Base-by-base conservation (phyloP, 2,888 invertebrate genomes). In the Dilophus febrilis region DNA sequence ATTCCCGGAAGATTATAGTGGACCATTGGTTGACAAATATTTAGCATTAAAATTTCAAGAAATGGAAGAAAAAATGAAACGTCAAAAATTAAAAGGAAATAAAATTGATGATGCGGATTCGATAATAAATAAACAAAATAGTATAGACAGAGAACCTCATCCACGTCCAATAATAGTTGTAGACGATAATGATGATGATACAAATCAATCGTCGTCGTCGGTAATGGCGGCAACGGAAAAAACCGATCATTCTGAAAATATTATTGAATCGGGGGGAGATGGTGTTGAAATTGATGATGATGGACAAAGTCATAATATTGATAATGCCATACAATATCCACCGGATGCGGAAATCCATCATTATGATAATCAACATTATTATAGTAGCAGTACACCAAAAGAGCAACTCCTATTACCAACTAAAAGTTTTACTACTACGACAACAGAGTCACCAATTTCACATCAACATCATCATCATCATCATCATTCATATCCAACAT, bases 1-100 rank as follows among this genome's bases (percentile, higher is more conserved):
- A 57, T 88, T 88, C 54, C 88, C 88, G 0, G 87, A 88, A 58
- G 88, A 88, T 55, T 88, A 82, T 53, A 81, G 80, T 48, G 88
- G 88, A 8, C 87, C 87, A 7, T 66, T 86, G 50, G 87, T 87
- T 8, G 87, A 88, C 54, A 80, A 76, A 62, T 86, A 86, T 54
- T 64, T 87, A 38, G 81, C 81, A 11, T 62, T 83, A 42, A 86
- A 86, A 56, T 87, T 84, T 55, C 77, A 81, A 64, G 85, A 87
- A 61, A 81, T 84, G 77, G 85, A 86, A 59, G 80, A 80, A 47
- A 78, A 83, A 60, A 72, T 82, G 63, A 73, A 71, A 42, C 72
- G 76, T 52, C 69, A 73, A 48, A 79, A 80, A 48, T 72, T 75
- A 47, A 72, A 69, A 49, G 64, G 66, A 48, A 51, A 54, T 40